A percentile compares a stretch with the other conserved stretches of the same genome.
phyloP scores from a whole-genome alignment of 2,797 vertebrate species.

The Chromis chromis region DNA sequence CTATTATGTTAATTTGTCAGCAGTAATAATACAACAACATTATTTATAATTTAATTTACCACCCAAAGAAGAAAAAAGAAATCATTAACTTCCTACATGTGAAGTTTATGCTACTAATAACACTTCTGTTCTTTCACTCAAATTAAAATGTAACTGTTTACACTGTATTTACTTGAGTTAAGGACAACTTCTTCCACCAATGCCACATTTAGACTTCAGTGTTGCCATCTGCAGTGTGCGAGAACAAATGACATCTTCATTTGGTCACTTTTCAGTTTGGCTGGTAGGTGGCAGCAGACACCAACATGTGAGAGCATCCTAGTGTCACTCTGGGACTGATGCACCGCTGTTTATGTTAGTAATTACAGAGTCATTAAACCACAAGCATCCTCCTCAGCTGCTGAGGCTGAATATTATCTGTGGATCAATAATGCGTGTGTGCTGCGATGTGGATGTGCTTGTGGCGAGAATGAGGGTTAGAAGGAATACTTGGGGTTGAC shows the following conservation, averaged over 20 bases:
- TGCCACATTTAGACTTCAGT: not conserved
- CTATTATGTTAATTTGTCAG: not conserved
- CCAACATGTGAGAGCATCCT: conserved; percentile 34
- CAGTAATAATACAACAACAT: not conserved
- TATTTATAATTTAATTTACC: not conserved
- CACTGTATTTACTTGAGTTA: no score
- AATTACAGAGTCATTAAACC: conserved; percentile 73
- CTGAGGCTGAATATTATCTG: conserved; percentile 59
- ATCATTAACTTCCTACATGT: no score
- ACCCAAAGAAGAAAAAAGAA: no score
- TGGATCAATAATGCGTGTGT: conserved; percentile 59
- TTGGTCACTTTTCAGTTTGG: not conserved
- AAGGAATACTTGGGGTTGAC: conserved; percentile 51
- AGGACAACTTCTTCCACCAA: no score
- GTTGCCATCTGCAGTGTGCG: conserved; percentile 52
- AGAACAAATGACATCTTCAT: not conserved
- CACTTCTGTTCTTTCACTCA: no score
- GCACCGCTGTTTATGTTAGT: conserved; percentile 46
- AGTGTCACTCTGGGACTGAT: conserved; percentile 1
- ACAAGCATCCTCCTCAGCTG: conserved; percentile 59
- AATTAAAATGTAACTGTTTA: not conserved
- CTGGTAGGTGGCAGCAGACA: conserved; percentile 75
- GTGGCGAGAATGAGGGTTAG: conserved; percentile 27
- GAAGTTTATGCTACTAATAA: no score
- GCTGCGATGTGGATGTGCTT: conserved; percentile 15